Conservation (phyloP, 2,888 invertebrate genomes). For the Thera obeliscata region DNA sequence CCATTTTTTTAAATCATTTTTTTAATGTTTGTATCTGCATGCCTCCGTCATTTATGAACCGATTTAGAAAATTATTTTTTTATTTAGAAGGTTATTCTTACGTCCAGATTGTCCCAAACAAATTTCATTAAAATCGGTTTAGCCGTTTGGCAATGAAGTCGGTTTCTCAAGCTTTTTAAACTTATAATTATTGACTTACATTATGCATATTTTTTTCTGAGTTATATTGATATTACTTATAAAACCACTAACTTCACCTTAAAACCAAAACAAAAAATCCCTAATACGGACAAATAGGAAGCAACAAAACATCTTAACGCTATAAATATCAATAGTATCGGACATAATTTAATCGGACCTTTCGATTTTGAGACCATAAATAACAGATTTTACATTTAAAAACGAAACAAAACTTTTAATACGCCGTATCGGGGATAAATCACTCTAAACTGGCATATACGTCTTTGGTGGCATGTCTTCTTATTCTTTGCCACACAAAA, state of each 20-base stretch:
- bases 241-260: not conserved
- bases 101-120: too few relatives aligned
- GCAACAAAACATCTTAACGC: slow-evolving; percentile 60
- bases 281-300: slow-evolving; percentile 67
- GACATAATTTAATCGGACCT: slow-evolving; percentile 82
- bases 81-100: too few relatives aligned
- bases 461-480: slow-evolving; percentile 78
- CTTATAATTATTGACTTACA: too few relatives aligned
- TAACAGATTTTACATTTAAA: slow-evolving; percentile 81
- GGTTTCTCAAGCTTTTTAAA: too few relatives aligned
- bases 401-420: slow-evolving; percentile 82
- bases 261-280: slow-evolving; percentile 38
- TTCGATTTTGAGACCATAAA: slow-evolving; percentile 82
- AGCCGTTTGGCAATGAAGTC: too few relatives aligned
- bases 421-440: slow-evolving; percentile 81
- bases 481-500: slow-evolving; percentile 32
- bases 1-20: too few relatives aligned
- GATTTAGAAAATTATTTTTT: too few relatives aligned
- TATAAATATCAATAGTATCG: slow-evolving; percentile 78
- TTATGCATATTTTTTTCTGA: too few relatives aligned
- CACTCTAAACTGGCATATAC: slow-evolving; percentile 79
- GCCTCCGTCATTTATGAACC: too few relatives aligned
- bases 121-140: too few relatives aligned
- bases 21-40: too few relatives aligned
- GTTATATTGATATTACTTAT: too few relatives aligned